Percentiles rank a stretch among this genome's conserved stretches.
Conservation (phyloP, 53 echinoderm and acorn worm species). For the Paracentrotus lividus region DNA sequence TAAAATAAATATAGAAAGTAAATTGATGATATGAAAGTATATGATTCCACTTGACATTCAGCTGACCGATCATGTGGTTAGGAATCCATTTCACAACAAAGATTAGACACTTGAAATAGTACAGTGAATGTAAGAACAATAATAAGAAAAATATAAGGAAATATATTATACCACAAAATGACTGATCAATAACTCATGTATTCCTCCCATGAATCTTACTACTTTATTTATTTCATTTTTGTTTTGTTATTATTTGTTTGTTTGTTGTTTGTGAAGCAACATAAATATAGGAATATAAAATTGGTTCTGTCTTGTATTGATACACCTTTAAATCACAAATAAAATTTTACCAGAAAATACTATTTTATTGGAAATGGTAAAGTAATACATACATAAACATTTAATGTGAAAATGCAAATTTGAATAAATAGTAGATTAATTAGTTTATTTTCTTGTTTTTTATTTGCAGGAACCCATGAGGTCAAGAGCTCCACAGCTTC, state of each 20-base stretch:
- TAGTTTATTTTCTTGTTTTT: not conserved
- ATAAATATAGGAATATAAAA: not conserved
- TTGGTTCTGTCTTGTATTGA: not conserved
- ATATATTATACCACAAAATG: not conserved
- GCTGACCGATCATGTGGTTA: not conserved
- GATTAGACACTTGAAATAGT: not conserved
- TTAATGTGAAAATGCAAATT: too few relatives aligned
- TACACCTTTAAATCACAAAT: too few relatives aligned
- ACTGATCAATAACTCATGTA: too few relatives aligned
- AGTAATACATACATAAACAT: too few relatives aligned
- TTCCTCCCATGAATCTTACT: too few relatives aligned
- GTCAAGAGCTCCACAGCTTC: conserved; percentile 99
- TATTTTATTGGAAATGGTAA: too few relatives aligned
- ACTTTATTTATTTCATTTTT: too few relatives aligned
- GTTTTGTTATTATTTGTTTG: too few relatives aligned
- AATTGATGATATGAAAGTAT: not conserved
- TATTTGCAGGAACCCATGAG: conserved; percentile 95
- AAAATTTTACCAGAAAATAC: too few relatives aligned
- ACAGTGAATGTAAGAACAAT: too few relatives aligned
- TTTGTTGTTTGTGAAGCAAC: not conserved
- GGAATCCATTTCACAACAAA: not conserved
- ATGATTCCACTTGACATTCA: not conserved
- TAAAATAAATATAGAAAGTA: not conserved
- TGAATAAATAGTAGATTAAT: too few relatives aligned
- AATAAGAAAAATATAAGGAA: too few relatives aligned